phyloP scores from a whole-genome alignment of 2,888 invertebrate genomes.

The Heliconius hortense region DNA sequence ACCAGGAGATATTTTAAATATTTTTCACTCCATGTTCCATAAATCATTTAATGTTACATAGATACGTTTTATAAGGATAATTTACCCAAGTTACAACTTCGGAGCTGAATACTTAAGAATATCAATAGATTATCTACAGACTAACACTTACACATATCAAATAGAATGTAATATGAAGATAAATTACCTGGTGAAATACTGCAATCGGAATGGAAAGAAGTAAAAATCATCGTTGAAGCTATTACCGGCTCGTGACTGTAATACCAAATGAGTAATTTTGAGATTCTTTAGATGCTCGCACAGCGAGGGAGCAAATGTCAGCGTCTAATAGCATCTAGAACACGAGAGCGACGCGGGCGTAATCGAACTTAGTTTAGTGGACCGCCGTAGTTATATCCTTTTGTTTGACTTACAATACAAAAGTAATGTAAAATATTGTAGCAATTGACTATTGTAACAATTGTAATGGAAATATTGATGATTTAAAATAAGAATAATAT shows the following conservation, averaged over 20 bases:
- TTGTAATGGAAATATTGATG: conserved; percentile 1
- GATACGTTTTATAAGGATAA: neutral
- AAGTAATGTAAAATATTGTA: neutral
- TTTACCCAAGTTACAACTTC: neutral
- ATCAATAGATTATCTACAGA: conserved; percentile 7
- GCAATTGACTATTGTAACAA: neutral
- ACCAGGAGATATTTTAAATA: no score
- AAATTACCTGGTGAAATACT: conserved; percentile 75
- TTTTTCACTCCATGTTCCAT: neutral
- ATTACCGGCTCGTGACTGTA: conserved; percentile 73
- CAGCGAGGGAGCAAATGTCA: conserved; percentile 73
- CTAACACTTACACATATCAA: conserved; percentile 14
- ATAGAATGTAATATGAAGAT: conserved; percentile 58
- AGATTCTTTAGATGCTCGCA: conserved; percentile 73
- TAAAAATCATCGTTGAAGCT: conserved; percentile 77
- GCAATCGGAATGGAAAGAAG: conserved; percentile 79
- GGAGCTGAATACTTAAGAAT: conserved; percentile 8
- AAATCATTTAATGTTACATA: neutral
- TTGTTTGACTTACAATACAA: conserved; percentile 39
- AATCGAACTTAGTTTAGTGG: conserved; percentile 64
- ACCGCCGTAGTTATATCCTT: conserved; percentile 43
- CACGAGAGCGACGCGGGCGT: conserved; percentile 65
- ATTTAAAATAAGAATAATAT: neutral
- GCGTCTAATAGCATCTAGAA: conserved; percentile 75
- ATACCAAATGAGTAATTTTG: conserved; percentile 79